phyloP scores from a whole-genome alignment of 2,888 invertebrate species.

The Microctonus brassicae region DNA sequence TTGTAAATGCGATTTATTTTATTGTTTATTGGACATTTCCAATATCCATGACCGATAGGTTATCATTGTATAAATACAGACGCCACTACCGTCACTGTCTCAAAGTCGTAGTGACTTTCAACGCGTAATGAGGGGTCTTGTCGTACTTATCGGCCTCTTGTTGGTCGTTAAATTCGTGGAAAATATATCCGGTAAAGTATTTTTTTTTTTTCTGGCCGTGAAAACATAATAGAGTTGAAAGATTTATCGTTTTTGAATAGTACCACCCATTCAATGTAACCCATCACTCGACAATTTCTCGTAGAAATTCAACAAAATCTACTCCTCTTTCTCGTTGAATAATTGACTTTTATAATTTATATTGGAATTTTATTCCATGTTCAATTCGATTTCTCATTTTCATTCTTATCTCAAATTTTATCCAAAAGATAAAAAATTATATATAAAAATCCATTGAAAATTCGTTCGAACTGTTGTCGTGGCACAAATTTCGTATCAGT shows the following conservation, averaged over 20 bases:
- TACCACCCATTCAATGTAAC: constrained; percentile 23
- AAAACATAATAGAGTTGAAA: not conserved
- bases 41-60: constrained; percentile 24
- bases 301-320: not conserved
- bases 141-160: not conserved
- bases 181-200: constrained; percentile 19
- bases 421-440: no score
- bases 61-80: constrained; percentile 29
- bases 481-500: no score
- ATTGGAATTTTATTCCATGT: not conserved
- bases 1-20: not conserved
- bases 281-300: constrained; percentile 1
- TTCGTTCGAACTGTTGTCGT: no score
- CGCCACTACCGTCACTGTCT: not conserved
- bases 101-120: constrained; percentile 9
- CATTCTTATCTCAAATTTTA: not conserved
- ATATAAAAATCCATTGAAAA: no score
- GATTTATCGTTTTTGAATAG: constrained; percentile 11
- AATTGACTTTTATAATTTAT: not conserved
- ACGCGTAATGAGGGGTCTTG: constrained; percentile 12
- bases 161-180: constrained; percentile 7
- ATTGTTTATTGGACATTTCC: not conserved
- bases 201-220: not conserved
- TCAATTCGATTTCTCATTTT: not conserved
- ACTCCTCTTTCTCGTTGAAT: not conserved